These are phyloP conservation scores for Gambusia holbrooki DNA, from an alignment of 2,113 vertebrate genomes.

Conservation along the genomic window DNA sequence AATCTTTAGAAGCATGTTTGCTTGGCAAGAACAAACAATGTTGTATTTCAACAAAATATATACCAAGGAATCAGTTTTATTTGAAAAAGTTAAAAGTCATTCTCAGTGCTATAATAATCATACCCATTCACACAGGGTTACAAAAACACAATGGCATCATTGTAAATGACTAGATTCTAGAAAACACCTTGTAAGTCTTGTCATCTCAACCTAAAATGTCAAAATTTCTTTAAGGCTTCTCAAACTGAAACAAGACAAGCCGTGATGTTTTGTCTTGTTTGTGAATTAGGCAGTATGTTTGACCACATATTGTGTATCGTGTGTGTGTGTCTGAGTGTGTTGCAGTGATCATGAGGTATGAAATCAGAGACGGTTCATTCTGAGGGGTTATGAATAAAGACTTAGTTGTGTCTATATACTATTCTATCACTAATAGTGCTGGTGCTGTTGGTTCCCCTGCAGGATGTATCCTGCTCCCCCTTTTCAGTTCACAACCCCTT, in stretches of 20 bases:
- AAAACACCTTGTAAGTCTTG: background rate
- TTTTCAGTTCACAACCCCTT: too few species aligned
- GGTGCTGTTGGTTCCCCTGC: slow-evolving; percentile 1
- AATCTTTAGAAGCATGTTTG: background rate
- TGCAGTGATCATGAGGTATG: slow-evolving; percentile 45
- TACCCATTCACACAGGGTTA: background rate
- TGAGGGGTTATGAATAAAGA: slow-evolving; percentile 34
- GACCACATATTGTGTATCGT: slow-evolving; percentile 7
- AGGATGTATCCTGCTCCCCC: background rate
- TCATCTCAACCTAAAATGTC: background rate
- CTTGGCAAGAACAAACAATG: background rate
- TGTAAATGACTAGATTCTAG: background rate
- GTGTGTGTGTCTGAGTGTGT: slow-evolving; percentile 10
- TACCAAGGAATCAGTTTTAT: background rate
- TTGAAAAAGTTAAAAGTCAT: background rate
- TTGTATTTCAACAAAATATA: background rate
- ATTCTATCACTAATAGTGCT: slow-evolving; percentile 32
- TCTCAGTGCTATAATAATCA: background rate
- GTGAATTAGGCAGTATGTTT: slow-evolving; percentile 15
- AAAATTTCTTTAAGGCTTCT: background rate
- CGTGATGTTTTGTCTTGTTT: slow-evolving; percentile 14
- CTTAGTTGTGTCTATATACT: slow-evolving; percentile 31
- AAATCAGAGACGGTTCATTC: slow-evolving; percentile 42
- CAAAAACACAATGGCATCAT: background rate
- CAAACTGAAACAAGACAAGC: background rate